A percentile compares a stretch with the other conserved stretches of the same genome.
Evolutionary conservation across 2,797 vertebrate species (phyloP).

Genomic region (Hyperoplus lanceolatus): DNA sequence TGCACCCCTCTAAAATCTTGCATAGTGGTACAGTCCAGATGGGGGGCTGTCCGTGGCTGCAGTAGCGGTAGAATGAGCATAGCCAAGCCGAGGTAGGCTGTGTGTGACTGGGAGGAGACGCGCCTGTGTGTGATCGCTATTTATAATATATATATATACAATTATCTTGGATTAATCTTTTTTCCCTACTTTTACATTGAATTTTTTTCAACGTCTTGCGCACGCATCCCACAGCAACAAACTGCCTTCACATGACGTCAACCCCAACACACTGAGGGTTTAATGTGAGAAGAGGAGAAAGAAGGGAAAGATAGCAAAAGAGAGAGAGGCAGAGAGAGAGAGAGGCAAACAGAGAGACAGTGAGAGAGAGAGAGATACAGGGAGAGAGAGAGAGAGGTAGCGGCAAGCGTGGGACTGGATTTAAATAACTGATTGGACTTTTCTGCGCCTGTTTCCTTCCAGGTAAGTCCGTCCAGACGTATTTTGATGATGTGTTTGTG

Average conservation of each 20-base stretch:
- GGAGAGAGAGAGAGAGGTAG: constrained; percentile 12
- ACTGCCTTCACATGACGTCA: not conserved
- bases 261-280: not conserved
- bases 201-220: not conserved
- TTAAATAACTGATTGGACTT: constrained; percentile 62
- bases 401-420: constrained; percentile 62
- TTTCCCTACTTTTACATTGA: not conserved
- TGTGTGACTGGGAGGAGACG: constrained; percentile 86
- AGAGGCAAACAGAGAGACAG: too few relatives aligned
- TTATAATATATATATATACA: too few relatives aligned
- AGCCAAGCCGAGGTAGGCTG: constrained; percentile 63
- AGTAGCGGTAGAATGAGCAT: constrained; percentile 61
- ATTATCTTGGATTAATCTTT: constrained; percentile 41
- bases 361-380: too few relatives aligned
- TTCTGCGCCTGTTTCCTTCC: constrained; percentile 50
- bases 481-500: too few relatives aligned
- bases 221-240: not conserved
- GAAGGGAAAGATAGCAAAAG: not conserved
- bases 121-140: constrained; percentile 56
- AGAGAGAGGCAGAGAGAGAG: too few relatives aligned
- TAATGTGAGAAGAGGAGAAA: constrained; percentile 14
- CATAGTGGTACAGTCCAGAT: constrained; percentile 62
- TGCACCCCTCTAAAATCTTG: not conserved
- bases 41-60: constrained; percentile 54
- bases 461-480: constrained; percentile 53